Percentiles rank a stretch among this genome's conserved stretches.
These are phyloP conservation scores for Bhutanitis thaidina DNA, from an alignment of 2,888 invertebrate species.

Conservation along the genomic window DNA sequence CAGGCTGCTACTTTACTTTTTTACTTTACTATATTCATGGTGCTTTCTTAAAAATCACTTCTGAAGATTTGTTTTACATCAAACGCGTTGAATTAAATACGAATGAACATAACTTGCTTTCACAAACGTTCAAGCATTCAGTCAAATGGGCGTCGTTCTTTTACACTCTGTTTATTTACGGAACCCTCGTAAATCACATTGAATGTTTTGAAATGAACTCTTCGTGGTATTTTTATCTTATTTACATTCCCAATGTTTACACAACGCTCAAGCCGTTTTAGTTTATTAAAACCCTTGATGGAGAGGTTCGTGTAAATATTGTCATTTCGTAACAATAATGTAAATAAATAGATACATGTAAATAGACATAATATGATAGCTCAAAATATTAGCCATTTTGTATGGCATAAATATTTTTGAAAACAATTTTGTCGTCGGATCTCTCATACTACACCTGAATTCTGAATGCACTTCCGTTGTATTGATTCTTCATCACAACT, in stretches of 20 bases:
- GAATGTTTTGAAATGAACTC: conserved; percentile 18
- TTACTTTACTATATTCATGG: no score
- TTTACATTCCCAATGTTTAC: conserved; percentile 27
- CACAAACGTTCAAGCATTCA: background rate
- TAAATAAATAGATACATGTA: background rate
- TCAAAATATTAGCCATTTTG: no score
- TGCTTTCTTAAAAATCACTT: no score
- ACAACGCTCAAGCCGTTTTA: conserved; percentile 11
- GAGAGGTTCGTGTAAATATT: conserved; percentile 25
- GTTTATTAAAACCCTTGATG: conserved; percentile 20
- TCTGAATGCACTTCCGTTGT: no score
- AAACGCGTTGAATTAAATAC: background rate
- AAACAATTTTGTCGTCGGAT: no score
- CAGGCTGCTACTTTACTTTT: no score
- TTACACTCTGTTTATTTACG: conserved; percentile 26
- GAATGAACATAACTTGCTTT: background rate
- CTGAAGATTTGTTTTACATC: no score
- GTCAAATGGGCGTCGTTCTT: background rate
- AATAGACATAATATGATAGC: background rate
- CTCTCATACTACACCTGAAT: no score
- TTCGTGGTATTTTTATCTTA: conserved; percentile 27
- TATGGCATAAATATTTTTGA: no score
- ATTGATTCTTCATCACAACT: no score
- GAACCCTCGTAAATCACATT: conserved; percentile 25
- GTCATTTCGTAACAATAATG: conserved; percentile 2